Percentiles rank a stretch among this genome's conserved stretches.
Conservation (phyloP, 1,140 invertebrate genomes). For the Bicyclus anynana region DNA sequence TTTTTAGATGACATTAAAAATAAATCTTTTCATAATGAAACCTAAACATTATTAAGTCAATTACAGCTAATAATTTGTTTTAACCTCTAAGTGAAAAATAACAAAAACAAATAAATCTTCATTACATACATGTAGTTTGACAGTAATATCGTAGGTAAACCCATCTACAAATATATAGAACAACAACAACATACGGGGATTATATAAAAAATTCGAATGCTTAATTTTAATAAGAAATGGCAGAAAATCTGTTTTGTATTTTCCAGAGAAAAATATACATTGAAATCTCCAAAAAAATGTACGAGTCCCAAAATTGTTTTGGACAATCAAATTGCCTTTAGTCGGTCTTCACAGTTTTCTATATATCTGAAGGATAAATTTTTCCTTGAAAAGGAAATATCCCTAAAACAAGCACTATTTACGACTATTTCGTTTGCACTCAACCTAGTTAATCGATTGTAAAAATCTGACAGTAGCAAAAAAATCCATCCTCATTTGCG, state of each 20-base stretch:
- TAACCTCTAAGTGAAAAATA: conserved; percentile 58
- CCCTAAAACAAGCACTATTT: no score
- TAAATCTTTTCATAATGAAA: conserved; percentile 43
- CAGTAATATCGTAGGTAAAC: conserved; percentile 44
- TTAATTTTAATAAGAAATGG: conserved; percentile 44
- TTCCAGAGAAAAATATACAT: conserved; percentile 34
- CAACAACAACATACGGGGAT: conserved; percentile 55
- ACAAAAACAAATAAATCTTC: conserved; percentile 60
- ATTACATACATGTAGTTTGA: conserved; percentile 46
- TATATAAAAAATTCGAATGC: conserved; percentile 57
- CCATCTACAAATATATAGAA: conserved; percentile 50
- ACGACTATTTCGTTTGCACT: no score
- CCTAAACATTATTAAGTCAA: conserved; percentile 45
- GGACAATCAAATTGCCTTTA: conserved; percentile 27
- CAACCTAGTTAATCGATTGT: no score
- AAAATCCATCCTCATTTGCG: no score
- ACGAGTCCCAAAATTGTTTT: conserved; percentile 11
- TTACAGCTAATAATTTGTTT: conserved; percentile 58
- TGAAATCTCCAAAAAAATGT: conserved; percentile 30
- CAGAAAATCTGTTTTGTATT: conserved; percentile 35
- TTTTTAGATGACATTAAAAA: conserved; percentile 42
- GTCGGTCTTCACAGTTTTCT: not conserved
- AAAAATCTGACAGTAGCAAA: no score
- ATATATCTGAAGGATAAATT: no score
- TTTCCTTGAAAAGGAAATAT: no score